A percentile compares a stretch with the other conserved stretches of the same genome.
Conservation (phyloP, 2,888 invertebrate genomes). For the Mantis religiosa region DNA sequence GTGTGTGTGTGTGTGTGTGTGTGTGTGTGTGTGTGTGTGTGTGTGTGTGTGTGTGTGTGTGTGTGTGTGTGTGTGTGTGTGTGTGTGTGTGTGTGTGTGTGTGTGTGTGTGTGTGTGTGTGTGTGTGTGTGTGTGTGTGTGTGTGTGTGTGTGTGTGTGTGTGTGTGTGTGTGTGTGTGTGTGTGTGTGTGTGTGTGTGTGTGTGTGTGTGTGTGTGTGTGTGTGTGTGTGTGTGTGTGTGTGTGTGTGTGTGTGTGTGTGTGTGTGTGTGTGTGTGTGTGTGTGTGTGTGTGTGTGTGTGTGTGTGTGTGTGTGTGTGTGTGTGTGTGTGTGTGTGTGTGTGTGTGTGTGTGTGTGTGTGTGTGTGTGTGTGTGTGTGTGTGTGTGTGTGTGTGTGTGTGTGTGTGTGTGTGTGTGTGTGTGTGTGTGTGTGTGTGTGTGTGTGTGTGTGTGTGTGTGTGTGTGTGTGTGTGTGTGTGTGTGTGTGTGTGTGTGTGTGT, state of each 20-base stretch:
- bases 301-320: not conserved
- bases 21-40: not conserved
- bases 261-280: not conserved
- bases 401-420: not conserved
- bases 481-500: not conserved
- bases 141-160: not conserved
- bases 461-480: not conserved
- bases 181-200: not conserved
- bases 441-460: not conserved
- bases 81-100: not conserved
- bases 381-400: not conserved
- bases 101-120: not conserved
- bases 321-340: not conserved
- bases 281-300: not conserved
- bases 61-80: not conserved
- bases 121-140: not conserved
- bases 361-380: not conserved
- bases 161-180: not conserved
- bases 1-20: not conserved
- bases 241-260: not conserved
- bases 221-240: not conserved
- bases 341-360: not conserved
- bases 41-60: not conserved
- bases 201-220: not conserved
- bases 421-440: not conserved